A percentile compares a stretch with the other conserved stretches of the same genome.
phyloP scores from a whole-genome alignment of 64 coral and sea anemone species.

The Montipora capricornis region DNA sequence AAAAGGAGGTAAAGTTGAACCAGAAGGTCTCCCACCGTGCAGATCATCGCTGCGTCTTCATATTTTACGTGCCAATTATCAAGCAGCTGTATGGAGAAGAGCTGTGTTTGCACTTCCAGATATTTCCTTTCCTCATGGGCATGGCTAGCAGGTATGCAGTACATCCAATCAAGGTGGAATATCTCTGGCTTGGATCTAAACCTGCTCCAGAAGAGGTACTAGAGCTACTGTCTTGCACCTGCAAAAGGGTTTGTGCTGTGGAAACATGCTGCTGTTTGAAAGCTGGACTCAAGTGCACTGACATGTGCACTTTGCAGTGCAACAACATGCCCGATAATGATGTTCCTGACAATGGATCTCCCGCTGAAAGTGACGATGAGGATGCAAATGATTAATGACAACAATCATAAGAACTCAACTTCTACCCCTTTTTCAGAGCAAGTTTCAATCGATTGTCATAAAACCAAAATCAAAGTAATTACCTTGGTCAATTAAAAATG shows the following conservation, averaged over 20 bases:
- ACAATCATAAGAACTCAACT: background rate
- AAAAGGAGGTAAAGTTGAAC: conserved; percentile 65
- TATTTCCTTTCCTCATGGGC: conserved; percentile 26
- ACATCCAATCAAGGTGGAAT: conserved; percentile 29
- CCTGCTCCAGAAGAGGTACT: conserved; percentile 73
- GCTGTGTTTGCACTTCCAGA: conserved; percentile 35
- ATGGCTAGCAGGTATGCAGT: conserved; percentile 28
- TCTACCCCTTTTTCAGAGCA: too few relatives aligned
- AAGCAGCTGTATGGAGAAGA: conserved; percentile 61
- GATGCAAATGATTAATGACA: conserved; percentile 27
- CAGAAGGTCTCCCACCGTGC: conserved; percentile 58
- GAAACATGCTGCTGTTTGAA: conserved; percentile 62
- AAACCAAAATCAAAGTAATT: too few relatives aligned
- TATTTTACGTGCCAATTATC: conserved; percentile 55
- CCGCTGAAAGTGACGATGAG: conserved; percentile 17
- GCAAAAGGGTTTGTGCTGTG: conserved; percentile 31
- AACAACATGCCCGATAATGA: conserved; percentile 52
- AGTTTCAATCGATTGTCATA: too few relatives aligned
- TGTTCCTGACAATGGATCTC: background rate
- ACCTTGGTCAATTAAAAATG: too few relatives aligned
- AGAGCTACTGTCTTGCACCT: conserved; percentile 47
- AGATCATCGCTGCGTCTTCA: conserved; percentile 55
- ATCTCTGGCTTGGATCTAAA: conserved; percentile 57
- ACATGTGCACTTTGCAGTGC: conserved; percentile 52
- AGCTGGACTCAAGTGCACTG: conserved; percentile 63